Percentiles rank a stretch among this genome's conserved stretches.
Evolutionary conservation across 2,888 invertebrate genomes (phyloP).

Genomic region (Aromia moschata): DNA sequence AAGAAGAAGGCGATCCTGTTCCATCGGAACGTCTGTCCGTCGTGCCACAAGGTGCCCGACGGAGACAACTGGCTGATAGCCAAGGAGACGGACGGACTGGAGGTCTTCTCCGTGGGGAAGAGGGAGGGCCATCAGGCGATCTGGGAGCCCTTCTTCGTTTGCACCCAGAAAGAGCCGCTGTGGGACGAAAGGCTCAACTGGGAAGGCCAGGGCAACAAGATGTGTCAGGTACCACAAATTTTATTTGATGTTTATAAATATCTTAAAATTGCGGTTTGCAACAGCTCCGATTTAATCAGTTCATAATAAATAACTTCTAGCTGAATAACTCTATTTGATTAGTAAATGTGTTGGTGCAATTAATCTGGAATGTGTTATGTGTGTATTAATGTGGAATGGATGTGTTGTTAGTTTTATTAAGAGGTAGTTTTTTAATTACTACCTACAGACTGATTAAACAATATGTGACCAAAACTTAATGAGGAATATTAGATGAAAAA

Average conservation of each 20-base stretch:
- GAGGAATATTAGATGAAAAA: not conserved
- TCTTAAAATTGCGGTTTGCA: too few relatives aligned
- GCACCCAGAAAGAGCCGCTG: slow-evolving; percentile 53
- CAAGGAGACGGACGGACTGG: slow-evolving; percentile 37
- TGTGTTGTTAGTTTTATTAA: not conserved
- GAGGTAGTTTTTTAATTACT: too few relatives aligned
- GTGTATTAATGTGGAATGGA: not conserved
- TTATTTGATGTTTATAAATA: too few relatives aligned
- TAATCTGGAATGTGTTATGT: too few relatives aligned
- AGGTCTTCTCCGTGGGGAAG: slow-evolving; percentile 49
- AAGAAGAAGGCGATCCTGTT: slow-evolving; percentile 49
- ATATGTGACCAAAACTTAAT: too few relatives aligned
- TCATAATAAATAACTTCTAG: too few relatives aligned
- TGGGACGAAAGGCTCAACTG: slow-evolving; percentile 55
- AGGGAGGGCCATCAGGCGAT: slow-evolving; percentile 41
- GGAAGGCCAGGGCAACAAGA: slow-evolving; percentile 56
- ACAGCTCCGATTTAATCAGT: too few relatives aligned
- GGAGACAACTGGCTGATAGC: slow-evolving; percentile 44
- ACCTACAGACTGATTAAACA: too few relatives aligned
- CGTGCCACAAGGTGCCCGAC: slow-evolving; percentile 44
- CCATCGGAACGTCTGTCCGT: slow-evolving; percentile 47
- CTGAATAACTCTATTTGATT: too few relatives aligned
- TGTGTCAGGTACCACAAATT: slow-evolving; percentile 42
- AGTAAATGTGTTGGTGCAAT: too few relatives aligned
- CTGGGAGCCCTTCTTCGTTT: slow-evolving; percentile 56